Evolutionary conservation across 2,113 vertebrate genomes (phyloP).

Genomic region (Aphyosemion australe): DNA sequence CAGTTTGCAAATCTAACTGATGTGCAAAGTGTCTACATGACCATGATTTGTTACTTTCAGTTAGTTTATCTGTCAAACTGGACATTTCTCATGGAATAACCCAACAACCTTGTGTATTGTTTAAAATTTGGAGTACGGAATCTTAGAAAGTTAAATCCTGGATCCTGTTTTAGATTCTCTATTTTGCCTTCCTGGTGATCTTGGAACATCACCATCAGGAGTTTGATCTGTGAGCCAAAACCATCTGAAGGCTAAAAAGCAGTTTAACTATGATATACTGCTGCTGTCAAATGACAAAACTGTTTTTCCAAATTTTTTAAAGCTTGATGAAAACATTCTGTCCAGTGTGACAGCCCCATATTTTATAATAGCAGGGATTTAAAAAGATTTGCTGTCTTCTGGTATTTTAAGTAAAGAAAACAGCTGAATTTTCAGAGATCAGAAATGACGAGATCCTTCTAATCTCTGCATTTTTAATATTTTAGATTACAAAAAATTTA

Average conservation of each 20-base stretch:
- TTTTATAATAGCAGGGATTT: conserved; percentile 15
- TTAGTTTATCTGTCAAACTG: too few species aligned
- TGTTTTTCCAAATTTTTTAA: conserved; percentile 13
- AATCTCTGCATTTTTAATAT: too few species aligned
- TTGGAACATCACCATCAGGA: neutral
- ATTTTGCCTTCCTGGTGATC: conserved; percentile 15
- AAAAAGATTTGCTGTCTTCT: neutral
- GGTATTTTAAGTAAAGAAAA: neutral
- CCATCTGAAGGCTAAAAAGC: conserved; percentile 10
- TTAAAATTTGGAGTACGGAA: neutral
- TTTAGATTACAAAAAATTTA: conserved; percentile 15
- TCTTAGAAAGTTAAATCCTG: conserved; percentile 17
- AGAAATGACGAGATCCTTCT: neutral
- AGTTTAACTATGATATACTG: conserved; percentile 25
- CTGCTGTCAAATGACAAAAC: conserved; percentile 30
- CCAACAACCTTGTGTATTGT: too few species aligned
- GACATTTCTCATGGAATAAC: too few species aligned
- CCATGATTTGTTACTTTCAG: too few species aligned
- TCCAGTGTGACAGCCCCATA: conserved; percentile 4
- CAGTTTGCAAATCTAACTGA: neutral
- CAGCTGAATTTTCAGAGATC: neutral
- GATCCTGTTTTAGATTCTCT: conserved; percentile 9
- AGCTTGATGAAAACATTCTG: conserved; percentile 11
- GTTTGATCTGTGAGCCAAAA: conserved; percentile 27
- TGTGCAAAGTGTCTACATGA: neutral